Evolutionary conservation across 2,888 invertebrate genomes (phyloP), one percentile per base, ranked within the genome.

Genomic region (Ferrisia virgata): DNA sequence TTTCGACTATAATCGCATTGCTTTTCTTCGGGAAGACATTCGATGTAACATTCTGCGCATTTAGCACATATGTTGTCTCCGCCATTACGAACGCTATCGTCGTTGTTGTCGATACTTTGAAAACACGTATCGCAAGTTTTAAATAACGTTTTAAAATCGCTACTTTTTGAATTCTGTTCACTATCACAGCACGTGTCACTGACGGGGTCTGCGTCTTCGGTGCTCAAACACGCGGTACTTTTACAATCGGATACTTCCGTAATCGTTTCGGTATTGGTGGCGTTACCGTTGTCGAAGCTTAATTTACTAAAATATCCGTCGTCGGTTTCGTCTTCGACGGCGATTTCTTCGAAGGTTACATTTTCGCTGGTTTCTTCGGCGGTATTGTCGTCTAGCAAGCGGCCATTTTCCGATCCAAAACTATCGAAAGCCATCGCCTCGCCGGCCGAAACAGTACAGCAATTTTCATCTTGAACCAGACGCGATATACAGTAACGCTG

Each of bases 401-500:
- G 39, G 40, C 11, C 36, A 36, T 36, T 81, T n/a, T 79, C 79
- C 36, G 39, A 25, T 33, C 5, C 47, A 3, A 28, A n/a, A 22
- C n/a, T 31, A 6, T 36, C 58, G 8, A 1, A 22, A 9, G 53
- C 64, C 81, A 22, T 47, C 28, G 28, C 39, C 11, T 33, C 53
- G 64, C 43, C 85, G 69, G n/a, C n/a, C n/a, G 89, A 39, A 85
- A 33, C 69, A 13, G 18, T 22, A 43, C 31, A 25, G 69, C 22
- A 36, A 9, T 58, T 83, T 43, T 83, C 87, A 87, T 92, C 92
- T 79, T 91, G 90, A 85, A 91, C 91, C 87, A 92, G 92, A 86
- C 92, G 89, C 86, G 91, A 90, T 81, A 91, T 90, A 86, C 92
- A 92, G 88, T 93, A 94, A 87, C 93, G 93, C 87, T 94, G 93